These are phyloP conservation scores for Gobionotothen gibberifrons DNA, from an alignment of 2,797 vertebrate species.

Conservation along the genomic window DNA sequence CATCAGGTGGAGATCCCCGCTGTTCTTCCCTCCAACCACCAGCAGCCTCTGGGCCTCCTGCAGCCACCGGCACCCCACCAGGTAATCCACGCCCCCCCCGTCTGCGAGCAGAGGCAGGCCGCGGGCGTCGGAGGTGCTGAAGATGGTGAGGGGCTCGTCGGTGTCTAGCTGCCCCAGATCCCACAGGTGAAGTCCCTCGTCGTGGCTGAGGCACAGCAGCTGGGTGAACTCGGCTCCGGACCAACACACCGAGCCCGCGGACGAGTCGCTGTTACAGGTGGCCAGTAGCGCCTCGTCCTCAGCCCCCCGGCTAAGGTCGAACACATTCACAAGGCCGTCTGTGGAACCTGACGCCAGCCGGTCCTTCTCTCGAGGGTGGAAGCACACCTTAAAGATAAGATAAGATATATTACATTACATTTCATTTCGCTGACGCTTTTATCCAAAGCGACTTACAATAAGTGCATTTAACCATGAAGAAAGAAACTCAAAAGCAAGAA, in stretches of 20 bases:
- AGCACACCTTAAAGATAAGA: constrained; percentile 75
- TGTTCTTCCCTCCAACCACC: constrained; percentile 87
- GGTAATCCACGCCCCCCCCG: constrained; percentile 82
- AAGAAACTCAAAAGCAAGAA: no score
- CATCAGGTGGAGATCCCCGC: constrained; percentile 87
- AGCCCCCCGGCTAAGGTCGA: constrained; percentile 87
- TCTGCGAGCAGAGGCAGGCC: constrained; percentile 51
- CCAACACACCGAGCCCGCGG: constrained; percentile 89
- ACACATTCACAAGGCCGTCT: constrained; percentile 94
- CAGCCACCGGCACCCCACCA: constrained; percentile 90
- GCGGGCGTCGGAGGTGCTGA: constrained; percentile 84
- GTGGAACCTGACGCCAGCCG: constrained; percentile 89
- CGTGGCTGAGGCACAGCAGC: constrained; percentile 84
- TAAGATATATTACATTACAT: no score
- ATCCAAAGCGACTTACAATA: no score
- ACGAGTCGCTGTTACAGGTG: constrained; percentile 92
- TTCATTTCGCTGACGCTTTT: no score
- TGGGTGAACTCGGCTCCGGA: constrained; percentile 63
- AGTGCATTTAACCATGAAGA: no score
- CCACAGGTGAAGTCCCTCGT: constrained; percentile 95
- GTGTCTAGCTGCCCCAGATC: constrained; percentile 88
- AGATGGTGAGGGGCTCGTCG: constrained; percentile 84
- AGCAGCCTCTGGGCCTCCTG: constrained; percentile 84
- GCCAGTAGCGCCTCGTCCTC: constrained; percentile 91
- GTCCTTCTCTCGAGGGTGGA: constrained; percentile 89